A percentile compares a stretch with the other conserved stretches of the same genome.
These are phyloP conservation scores for Strigamia transsilvanica DNA, from an alignment of 2,888 invertebrate genomes.

Conservation along the genomic window DNA sequence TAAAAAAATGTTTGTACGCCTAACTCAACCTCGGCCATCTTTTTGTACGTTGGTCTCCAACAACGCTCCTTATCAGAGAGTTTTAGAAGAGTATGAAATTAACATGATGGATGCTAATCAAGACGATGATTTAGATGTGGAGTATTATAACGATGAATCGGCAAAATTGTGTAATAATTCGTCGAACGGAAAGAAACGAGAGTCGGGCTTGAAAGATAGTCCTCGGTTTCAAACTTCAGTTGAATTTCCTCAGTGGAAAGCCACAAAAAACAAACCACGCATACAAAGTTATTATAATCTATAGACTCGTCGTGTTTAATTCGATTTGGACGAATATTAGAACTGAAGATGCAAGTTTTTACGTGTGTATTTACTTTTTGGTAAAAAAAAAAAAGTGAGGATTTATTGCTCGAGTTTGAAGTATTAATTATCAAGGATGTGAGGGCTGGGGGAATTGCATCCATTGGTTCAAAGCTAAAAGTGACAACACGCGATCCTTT, in stretches of 20 bases:
- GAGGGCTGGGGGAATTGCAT: neutral
- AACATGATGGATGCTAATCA: neutral
- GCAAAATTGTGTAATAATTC: neutral
- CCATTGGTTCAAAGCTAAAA: neutral
- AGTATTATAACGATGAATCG: neutral
- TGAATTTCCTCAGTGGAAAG: conserved; percentile 28
- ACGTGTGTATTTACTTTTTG: conserved; percentile 8
- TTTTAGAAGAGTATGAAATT: conserved; percentile 14
- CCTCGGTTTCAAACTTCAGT: conserved; percentile 10
- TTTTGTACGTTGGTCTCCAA: conserved; percentile 18
- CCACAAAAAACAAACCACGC: neutral
- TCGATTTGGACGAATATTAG: neutral
- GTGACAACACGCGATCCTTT: conserved; percentile 1
- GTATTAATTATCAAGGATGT: neutral
- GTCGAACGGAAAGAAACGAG: neutral
- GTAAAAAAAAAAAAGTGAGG: neutral
- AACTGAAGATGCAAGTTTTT: neutral
- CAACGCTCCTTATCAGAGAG: conserved; percentile 31
- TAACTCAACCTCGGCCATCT: conserved; percentile 38
- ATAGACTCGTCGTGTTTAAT: neutral
- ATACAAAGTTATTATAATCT: conserved; percentile 3
- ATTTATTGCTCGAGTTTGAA: conserved; percentile 10
- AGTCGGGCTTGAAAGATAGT: neutral
- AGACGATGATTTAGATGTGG: neutral
- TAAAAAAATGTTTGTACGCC: conserved; percentile 23